Conservation (phyloP, 2,113 vertebrate species). For the Panthera tigris region DNA sequence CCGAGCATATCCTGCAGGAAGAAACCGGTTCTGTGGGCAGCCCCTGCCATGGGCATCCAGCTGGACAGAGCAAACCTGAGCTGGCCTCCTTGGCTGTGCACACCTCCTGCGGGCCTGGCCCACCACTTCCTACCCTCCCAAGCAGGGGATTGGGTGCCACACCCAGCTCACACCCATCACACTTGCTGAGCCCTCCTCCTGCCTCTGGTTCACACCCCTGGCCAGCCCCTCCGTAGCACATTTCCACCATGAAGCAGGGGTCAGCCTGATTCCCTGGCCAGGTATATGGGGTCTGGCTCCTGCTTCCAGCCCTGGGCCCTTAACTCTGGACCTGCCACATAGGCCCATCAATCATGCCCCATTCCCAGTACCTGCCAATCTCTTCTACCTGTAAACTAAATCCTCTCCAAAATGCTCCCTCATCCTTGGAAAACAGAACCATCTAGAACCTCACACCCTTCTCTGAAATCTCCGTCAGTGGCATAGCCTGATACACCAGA, state of each 20-base stretch:
- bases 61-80: fast-evolving
- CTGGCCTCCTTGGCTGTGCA: background rate
- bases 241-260: background rate
- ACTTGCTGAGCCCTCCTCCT: fast-evolving
- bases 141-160: background rate
- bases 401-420: background rate
- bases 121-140: fast-evolving
- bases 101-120: background rate
- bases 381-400: background rate
- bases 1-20: fast-evolving
- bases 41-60: background rate
- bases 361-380: background rate
- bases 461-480: background rate
- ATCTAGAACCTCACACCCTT: background rate
- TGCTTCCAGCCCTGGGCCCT: background rate
- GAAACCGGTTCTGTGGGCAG: fast-evolving
- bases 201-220: too few species aligned
- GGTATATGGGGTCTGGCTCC: background rate
- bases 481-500: background rate
- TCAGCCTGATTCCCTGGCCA: background rate
- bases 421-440: background rate
- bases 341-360: background rate
- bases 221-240: background rate
- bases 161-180: background rate
- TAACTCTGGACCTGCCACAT: background rate